A percentile compares a stretch with the other conserved stretches of the same genome.
These are phyloP conservation scores for Drosophila silvestris DNA, from an alignment of 2,888 invertebrate genomes.

Conservation along the genomic window DNA sequence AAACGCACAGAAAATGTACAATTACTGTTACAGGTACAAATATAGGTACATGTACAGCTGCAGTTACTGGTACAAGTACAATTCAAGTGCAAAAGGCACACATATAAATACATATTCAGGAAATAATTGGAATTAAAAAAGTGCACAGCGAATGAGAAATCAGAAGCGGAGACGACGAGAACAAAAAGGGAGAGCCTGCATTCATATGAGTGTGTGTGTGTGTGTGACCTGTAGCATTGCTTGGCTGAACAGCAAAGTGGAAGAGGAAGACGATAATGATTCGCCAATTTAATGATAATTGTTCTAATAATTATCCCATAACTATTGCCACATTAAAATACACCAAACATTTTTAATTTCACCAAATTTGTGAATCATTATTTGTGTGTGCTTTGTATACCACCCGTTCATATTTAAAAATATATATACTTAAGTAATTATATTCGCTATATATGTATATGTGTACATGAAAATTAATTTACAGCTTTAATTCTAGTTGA, in stretches of 20 bases:
- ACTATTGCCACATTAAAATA: conserved; percentile 51
- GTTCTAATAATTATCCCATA: conserved; percentile 67
- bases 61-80: neutral
- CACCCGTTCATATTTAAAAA: neutral
- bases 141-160: neutral
- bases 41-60: neutral
- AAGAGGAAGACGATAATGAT: conserved; percentile 68
- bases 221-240: conserved; percentile 11
- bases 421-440: neutral
- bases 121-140: neutral
- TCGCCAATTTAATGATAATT: conserved; percentile 77
- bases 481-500: neutral
- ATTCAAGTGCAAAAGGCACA: neutral
- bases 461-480: neutral
- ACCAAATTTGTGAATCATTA: conserved; percentile 54
- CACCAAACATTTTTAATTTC: conserved; percentile 61
- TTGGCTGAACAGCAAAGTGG: conserved; percentile 33
- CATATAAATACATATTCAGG: neutral
- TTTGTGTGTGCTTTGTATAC: conserved; percentile 1
- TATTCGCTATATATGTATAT: neutral
- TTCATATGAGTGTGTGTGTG: neutral
- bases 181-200: neutral
- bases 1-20: neutral
- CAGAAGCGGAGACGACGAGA: neutral
- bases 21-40: neutral